phyloP scores from a whole-genome alignment of 2,113 vertebrate species.

The Ginglymostoma cirratum region DNA sequence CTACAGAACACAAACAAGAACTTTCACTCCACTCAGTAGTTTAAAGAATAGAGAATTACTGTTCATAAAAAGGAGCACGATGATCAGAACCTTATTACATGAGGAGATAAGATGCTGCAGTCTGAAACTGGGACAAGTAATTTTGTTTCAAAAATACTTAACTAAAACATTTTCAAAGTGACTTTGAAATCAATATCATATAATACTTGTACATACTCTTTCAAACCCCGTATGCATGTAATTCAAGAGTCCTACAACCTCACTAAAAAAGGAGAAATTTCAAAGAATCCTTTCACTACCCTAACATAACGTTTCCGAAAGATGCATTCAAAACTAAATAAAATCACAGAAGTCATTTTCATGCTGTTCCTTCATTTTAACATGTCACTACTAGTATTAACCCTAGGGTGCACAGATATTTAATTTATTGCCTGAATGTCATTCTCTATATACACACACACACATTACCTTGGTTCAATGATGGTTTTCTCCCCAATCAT shows the following conservation, averaged over 20 bases:
- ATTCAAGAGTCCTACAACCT: not conserved
- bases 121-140: not conserved
- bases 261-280: not conserved
- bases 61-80: not conserved
- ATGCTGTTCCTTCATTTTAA: constrained; percentile 1
- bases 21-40: not conserved
- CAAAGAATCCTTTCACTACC: not conserved
- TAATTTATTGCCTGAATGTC: constrained; percentile 17
- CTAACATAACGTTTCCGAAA: not conserved
- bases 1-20: not conserved
- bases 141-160: not conserved
- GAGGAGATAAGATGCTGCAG: not conserved
- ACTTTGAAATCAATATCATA: not conserved
- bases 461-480: constrained; percentile 4
- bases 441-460: not conserved
- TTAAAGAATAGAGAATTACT: not conserved
- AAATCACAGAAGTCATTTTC: not conserved
- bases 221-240: not conserved
- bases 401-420: not conserved
- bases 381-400: not conserved
- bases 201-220: not conserved
- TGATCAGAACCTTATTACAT: not conserved
- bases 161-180: not conserved
- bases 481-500: not conserved
- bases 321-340: not conserved